Percentiles rank a stretch among this genome's conserved stretches.
These are phyloP conservation scores for Megaceryle maxima DNA, from an alignment of 2,113 vertebrate genomes.

Conservation along the genomic window DNA sequence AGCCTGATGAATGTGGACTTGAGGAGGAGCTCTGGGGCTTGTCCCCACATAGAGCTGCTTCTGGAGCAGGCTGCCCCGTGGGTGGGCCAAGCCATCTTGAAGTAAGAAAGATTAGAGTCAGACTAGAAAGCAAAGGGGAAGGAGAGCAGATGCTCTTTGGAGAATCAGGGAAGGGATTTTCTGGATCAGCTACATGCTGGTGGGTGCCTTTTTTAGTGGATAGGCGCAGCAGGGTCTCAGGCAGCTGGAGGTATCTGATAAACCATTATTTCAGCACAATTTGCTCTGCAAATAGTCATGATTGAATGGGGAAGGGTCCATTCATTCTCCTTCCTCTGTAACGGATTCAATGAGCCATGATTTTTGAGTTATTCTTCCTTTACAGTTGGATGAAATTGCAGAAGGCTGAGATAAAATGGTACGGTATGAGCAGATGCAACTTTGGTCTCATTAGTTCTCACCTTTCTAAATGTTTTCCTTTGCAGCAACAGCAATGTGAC, in stretches of 20 bases:
- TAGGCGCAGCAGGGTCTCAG: neutral
- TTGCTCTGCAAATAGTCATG: conserved; percentile 13
- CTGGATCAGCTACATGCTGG: neutral
- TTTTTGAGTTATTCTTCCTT: conserved; percentile 24
- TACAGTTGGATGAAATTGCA: neutral
- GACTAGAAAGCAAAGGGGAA: neutral
- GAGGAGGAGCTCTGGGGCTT: neutral
- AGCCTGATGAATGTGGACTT: accelerated
- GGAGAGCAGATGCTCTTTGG: neutral
- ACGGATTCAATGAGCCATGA: conserved; percentile 2
- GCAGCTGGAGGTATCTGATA: neutral
- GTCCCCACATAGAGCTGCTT: neutral
- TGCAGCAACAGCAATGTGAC: neutral
- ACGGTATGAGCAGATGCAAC: neutral
- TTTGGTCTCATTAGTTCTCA: neutral
- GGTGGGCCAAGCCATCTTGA: neutral
- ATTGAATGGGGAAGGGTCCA: neutral
- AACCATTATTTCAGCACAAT: neutral
- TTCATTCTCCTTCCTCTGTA: neutral
- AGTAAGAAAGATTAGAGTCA: neutral
- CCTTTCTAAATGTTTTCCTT: neutral
- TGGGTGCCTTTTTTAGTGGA: neutral
- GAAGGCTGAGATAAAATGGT: neutral
- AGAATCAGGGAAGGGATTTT: neutral
- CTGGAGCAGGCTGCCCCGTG: neutral